phyloP scores from a whole-genome alignment of 2,888 invertebrate genomes.

The Spilosoma lubricipeda region DNA sequence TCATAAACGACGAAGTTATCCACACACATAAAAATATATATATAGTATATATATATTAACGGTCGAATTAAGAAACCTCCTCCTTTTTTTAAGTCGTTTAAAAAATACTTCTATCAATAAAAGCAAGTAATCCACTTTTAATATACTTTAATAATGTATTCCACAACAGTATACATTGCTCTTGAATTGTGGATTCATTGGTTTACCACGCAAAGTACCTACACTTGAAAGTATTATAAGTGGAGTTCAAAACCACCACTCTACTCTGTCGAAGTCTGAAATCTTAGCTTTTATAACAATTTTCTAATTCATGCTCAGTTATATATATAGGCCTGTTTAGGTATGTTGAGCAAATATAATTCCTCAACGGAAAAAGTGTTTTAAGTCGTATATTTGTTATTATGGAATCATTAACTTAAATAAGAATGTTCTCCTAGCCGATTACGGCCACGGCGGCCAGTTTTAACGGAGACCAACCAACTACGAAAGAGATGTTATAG shows the following conservation, averaged over 20 bases:
- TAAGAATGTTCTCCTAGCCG: too few species aligned
- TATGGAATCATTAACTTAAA: background rate
- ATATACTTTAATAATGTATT: background rate
- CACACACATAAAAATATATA: too few species aligned
- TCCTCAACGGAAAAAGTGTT: background rate
- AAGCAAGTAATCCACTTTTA: background rate
- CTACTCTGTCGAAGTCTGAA: background rate
- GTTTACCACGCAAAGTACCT: background rate
- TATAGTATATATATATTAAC: too few species aligned
- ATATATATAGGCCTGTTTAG: background rate
- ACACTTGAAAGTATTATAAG: background rate
- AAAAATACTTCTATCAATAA: background rate
- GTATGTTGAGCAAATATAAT: background rate
- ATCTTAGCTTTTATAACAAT: background rate
- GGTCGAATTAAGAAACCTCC: too few species aligned
- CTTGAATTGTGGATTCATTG: background rate
- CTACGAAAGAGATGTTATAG: too few species aligned
- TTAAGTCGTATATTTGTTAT: background rate
- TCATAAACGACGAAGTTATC: too few species aligned
- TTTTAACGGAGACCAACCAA: too few species aligned
- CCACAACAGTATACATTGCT: background rate
- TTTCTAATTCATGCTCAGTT: background rate
- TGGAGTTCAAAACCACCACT: background rate
- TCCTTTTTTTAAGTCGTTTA: too few species aligned
- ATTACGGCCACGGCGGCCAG: too few species aligned